Conservation (phyloP, 2,113 vertebrate genomes). For the Pseudorasbora parva region DNA sequence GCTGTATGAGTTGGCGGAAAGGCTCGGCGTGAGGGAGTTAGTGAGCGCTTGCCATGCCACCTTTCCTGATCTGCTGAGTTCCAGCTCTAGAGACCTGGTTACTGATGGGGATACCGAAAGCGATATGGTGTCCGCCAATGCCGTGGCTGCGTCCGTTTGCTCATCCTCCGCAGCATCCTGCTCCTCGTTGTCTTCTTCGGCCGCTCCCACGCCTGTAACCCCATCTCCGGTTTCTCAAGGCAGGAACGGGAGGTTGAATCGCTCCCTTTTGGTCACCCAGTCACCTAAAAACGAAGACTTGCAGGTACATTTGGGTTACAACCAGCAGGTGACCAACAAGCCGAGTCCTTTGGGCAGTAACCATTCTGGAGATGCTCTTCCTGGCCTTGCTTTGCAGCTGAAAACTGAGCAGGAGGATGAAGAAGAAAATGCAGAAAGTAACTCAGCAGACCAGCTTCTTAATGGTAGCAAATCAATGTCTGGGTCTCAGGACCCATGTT, state of each 20-base stretch:
- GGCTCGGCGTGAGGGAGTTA: conserved; percentile 87
- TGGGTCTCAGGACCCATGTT: conserved; percentile 42
- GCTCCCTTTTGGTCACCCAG: conserved; percentile 43
- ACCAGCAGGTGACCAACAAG: conserved; percentile 58
- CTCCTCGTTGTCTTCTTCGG: conserved; percentile 69
- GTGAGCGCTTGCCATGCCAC: conserved; percentile 90
- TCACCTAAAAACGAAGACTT: conserved; percentile 82
- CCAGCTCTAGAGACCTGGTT: conserved; percentile 69
- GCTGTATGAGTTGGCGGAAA: conserved; percentile 92
- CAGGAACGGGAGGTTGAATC: conserved; percentile 27
- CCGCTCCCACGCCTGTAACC: conserved; percentile 66
- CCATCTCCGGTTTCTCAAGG: conserved; percentile 65
- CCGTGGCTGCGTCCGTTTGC: conserved; percentile 57
- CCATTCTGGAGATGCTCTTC: conserved; percentile 35
- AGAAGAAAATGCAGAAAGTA: conserved; percentile 38
- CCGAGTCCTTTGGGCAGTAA: conserved; percentile 38
- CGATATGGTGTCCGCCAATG: conserved; percentile 62
- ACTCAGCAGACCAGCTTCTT: conserved; percentile 44
- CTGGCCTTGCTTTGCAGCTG: conserved; percentile 60
- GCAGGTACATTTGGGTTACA: conserved; percentile 69
- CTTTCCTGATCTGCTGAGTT: conserved; percentile 90
- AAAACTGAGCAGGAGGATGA: conserved; percentile 69
- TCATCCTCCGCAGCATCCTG: conserved; percentile 63
- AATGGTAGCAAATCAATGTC: conserved; percentile 42
- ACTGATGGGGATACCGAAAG: conserved; percentile 45